phyloP scores from a whole-genome alignment of 2,113 vertebrate genomes.

The Tyto alba region DNA sequence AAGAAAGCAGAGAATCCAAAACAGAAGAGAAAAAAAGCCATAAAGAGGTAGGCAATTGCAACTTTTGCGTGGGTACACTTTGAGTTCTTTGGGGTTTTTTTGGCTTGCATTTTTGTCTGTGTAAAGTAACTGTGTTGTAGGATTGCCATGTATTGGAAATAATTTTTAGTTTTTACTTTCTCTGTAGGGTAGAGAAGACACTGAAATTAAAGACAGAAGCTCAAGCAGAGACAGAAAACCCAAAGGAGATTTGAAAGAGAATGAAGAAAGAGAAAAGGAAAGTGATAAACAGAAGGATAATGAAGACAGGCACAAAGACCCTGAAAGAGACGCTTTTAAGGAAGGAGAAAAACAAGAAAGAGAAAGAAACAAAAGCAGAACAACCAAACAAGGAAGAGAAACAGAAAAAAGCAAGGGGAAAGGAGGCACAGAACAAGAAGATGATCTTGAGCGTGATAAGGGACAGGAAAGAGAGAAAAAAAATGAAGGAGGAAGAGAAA shows the following conservation, averaged over 20 bases:
- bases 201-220: constrained; percentile 76
- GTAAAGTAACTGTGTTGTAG: neutral
- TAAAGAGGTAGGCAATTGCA: constrained; percentile 64
- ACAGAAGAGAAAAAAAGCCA: constrained; percentile 58
- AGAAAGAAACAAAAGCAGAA: constrained; percentile 42
- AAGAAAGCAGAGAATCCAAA: constrained; percentile 74
- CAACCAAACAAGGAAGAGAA: constrained; percentile 27
- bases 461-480: constrained; percentile 36
- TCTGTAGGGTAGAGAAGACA: constrained; percentile 73
- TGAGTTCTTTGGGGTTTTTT: neutral
- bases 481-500: constrained; percentile 67
- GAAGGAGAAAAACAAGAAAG: constrained; percentile 61
- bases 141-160: neutral
- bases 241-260: constrained; percentile 73
- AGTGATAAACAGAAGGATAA: constrained; percentile 41
- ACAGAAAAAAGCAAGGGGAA: constrained; percentile 41
- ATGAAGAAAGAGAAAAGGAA: constrained; percentile 68
- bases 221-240: constrained; percentile 75
- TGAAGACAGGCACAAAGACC: constrained; percentile 32
- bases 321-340: neutral
- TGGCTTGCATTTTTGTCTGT: neutral
- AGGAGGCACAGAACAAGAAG: constrained; percentile 12
- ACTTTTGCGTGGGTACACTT: neutral
- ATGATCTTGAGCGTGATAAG: neutral
- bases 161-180: neutral